Evolutionary conservation across 2,113 vertebrate species (phyloP), one percentile per base, ranked within the genome.

Genomic region (Tichodroma muraria): DNA sequence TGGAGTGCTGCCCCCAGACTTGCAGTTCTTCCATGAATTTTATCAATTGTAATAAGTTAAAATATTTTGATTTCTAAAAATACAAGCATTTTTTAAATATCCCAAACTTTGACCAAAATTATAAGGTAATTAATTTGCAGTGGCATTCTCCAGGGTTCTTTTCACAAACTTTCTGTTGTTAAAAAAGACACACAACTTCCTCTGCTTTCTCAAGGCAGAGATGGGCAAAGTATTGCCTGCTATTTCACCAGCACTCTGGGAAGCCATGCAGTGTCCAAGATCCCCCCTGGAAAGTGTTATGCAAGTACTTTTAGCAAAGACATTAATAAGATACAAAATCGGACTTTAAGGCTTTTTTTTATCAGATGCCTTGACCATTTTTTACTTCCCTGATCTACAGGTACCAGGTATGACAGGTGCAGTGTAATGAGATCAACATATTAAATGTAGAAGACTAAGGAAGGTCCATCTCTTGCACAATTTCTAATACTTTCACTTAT

Each of bases 401-500:
- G 57, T 65, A 81, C 4, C 20, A 69, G 25, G 16, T 89, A 22
- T 79, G 70, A 72, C 31, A 83, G 49, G 23, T 89, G 23, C 30
- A 61, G 17, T 44, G 30, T 87, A 85, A 70, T 50, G 27, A 91
- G 59, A 93, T 52, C 64, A 73, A 52, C 38, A 42, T 42, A 82
- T 71, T 70, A 93, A 72, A 63, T 38, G 31, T 33, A 68, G 24
- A 40, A 53, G 40, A 68, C 71, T 84, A 50, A 54, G 50, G 57
- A 86, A 88, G 61, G 28, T 65, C 81, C 42, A 5, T 33, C 30
- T 52, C 40, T 66, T 3, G 1, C 15, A 75, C 33, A 17, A 61
- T 95, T 96, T 95, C 95, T 88, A 49, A 88, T 87, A 22, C 33
- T 54, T 88, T 82, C 49, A 21, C 49, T 85, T 94, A 73, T 91